Evolutionary conservation across 2,113 vertebrate species (phyloP), one percentile per base, ranked within the genome.

Genomic region (Lanius ludovicianus): DNA sequence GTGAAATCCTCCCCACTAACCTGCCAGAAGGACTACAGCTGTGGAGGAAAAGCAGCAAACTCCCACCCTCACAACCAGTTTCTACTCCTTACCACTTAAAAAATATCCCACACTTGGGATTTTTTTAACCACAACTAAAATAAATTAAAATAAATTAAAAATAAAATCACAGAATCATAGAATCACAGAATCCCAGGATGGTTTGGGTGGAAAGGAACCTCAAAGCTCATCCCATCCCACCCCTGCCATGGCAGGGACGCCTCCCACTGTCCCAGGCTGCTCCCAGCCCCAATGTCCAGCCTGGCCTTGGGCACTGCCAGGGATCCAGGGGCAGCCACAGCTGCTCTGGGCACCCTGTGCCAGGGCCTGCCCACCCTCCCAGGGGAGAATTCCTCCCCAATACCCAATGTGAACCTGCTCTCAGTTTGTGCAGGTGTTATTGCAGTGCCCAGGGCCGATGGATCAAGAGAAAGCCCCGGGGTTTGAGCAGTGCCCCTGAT

Each of bases 221-320:
- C 9, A 42, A 83, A 47, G 14, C 7, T 1, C 1, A 69, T 8
- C 9, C 24, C 9, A 6, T 22, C 0, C 16, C 20, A 60, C 6
- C 5, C 16, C 53, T 30, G 46, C 30, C 20, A 35, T 13, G 28
- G n/a, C 17, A 60, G 46, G n/a, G 39, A 62, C 47, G 47, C 53
- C 62, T 89, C 0, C n/a, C 53, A 39, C 46, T 4, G 4, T 30
- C n/a, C 78, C 87, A 76, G 24, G 46, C 1, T 31, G 62, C n/a
- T 76, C 55, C 87, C 3, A 37, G 22, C 37, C 59, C 67, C 2
- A 49, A 14, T 49, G 1, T 39, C 69, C 78, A 83, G 0, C 46
- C 41, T 76, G 62, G 30, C 47, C 35, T 62, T 13, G 63, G 41
- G 0, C 55, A 49, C n/a, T 83, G 0, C 69, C 87, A 83, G 70